phyloP scores from a whole-genome alignment of 2,888 invertebrate species.

The Acrobasis suavella region DNA sequence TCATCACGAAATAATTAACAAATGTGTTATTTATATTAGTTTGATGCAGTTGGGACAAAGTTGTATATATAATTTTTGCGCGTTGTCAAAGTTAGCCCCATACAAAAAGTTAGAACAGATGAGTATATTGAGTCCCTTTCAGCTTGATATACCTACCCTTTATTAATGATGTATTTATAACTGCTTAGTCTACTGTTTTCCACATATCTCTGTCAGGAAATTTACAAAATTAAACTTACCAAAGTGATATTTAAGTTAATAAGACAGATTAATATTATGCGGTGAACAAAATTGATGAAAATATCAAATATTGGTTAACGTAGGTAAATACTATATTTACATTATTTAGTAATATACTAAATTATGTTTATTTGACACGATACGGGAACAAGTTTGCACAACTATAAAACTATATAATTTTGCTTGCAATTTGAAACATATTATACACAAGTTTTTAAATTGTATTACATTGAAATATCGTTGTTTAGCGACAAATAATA shows the following conservation, averaged over 20 bases:
- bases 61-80: no score
- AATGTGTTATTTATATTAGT: no score
- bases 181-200: not conserved
- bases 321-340: conserved; percentile 59
- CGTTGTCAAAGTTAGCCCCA: no score
- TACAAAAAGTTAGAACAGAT: no score
- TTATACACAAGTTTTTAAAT: not conserved
- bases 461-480: not conserved
- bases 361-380: conserved; percentile 72
- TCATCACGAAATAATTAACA: no score
- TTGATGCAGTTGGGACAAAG: no score
- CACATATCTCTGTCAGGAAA: conserved; percentile 39
- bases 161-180: not conserved
- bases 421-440: not conserved
- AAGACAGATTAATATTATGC: conserved; percentile 58
- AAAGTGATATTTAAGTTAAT: conserved; percentile 55
- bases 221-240: conserved; percentile 65
- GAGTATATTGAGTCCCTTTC: no score
- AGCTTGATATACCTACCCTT: no score
- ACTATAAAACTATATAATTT: conserved; percentile 21
- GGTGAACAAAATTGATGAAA: conserved; percentile 63
- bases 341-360: conserved; percentile 81
- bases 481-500: conserved; percentile 9
- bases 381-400: conserved; percentile 54
- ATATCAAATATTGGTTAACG: conserved; percentile 57